Percentiles rank a stretch among this genome's conserved stretches.
Conservation (phyloP, 2,797 vertebrate genomes). For the Melanotaenia boesemani region DNA sequence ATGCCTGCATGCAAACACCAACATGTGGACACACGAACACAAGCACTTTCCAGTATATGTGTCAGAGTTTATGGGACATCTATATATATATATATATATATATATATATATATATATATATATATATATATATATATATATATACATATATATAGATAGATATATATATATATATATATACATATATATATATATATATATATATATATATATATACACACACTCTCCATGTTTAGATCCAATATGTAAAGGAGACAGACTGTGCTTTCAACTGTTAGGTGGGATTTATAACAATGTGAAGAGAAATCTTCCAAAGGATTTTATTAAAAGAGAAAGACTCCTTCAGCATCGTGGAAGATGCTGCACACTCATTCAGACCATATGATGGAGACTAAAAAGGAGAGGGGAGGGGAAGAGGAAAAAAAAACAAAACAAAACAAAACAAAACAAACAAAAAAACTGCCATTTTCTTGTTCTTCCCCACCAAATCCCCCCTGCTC, state of each 20-base stretch:
- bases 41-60: slow-evolving; percentile 67
- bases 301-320: slow-evolving; percentile 63
- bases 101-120: too few relatives aligned
- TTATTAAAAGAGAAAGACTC: slow-evolving; percentile 65
- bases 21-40: slow-evolving; percentile 59
- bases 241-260: slow-evolving; percentile 59
- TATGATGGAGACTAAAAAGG: slow-evolving; percentile 52
- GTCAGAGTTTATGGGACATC: slow-evolving; percentile 76
- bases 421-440: slow-evolving; percentile 27
- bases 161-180: too few relatives aligned
- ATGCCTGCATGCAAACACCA: slow-evolving; percentile 71
- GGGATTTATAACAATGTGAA: slow-evolving; percentile 43
- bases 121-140: not conserved
- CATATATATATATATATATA: not conserved
- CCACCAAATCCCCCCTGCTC: slow-evolving; percentile 68
- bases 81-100: slow-evolving; percentile 7
- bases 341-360: slow-evolving; percentile 51
- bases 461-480: slow-evolving; percentile 80
- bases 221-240: slow-evolving; percentile 66
- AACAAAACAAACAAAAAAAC: slow-evolving; percentile 50
- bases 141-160: too few relatives aligned
- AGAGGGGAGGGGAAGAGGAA: slow-evolving; percentile 70
- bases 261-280: slow-evolving; percentile 64
- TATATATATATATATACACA: not conserved
- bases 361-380: slow-evolving; percentile 52